A percentile compares a stretch with the other conserved stretches of the same genome.
phyloP scores from a whole-genome alignment of 2,113 vertebrate species.

The Cinclus cinclus region DNA sequence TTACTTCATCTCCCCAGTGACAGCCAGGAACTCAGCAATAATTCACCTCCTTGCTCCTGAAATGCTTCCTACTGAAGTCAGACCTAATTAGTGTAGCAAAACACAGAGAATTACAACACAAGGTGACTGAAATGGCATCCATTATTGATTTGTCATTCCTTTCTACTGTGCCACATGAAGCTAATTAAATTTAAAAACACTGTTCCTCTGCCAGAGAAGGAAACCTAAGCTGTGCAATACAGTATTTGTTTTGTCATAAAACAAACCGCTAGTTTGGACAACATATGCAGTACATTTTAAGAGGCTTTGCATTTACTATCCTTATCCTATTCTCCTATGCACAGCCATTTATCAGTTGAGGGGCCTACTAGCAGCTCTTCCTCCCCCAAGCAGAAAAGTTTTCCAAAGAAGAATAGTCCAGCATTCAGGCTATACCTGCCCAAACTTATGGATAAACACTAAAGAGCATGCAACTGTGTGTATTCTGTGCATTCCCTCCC shows the following conservation, averaged over 20 bases:
- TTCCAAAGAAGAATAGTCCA: neutral
- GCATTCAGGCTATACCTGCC: neutral
- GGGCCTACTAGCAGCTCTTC: neutral
- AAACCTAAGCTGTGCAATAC: neutral
- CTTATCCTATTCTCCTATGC: neutral
- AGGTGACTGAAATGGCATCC: constrained; percentile 54
- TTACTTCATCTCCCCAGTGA: constrained; percentile 5
- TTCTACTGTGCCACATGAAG: constrained; percentile 37
- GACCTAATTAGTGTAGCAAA: constrained; percentile 41
- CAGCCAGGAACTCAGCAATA: constrained; percentile 10
- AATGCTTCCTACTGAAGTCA: constrained; percentile 32
- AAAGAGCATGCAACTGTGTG: neutral
- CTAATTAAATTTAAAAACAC: constrained; percentile 49
- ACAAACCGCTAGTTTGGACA: neutral
- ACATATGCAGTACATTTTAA: neutral
- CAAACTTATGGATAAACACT: neutral
- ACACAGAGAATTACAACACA: constrained; percentile 50
- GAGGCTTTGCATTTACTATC: neutral
- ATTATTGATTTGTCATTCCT: constrained; percentile 62
- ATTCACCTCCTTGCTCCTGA: constrained; percentile 21
- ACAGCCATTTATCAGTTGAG: neutral
- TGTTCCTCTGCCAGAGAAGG: neutral
- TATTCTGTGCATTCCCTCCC: neutral
- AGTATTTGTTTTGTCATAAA: neutral
- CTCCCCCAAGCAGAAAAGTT: neutral